Evolutionary conservation across 2,888 invertebrate species (phyloP).

Genomic region (Sminthurinus aureus): DNA sequence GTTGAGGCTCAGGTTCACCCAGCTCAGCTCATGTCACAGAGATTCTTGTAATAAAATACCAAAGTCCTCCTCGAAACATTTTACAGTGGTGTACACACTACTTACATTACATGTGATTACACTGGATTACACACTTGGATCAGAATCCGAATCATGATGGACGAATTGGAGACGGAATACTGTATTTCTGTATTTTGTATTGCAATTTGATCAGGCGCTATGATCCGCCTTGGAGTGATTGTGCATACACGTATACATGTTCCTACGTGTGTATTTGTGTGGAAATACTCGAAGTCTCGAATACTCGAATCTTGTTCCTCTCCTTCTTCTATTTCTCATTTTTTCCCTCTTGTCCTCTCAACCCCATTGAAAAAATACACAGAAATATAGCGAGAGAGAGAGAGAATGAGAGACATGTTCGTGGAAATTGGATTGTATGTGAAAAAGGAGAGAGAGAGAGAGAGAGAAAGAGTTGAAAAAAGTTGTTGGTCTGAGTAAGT

Average conservation of each 20-base stretch:
- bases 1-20: too few species aligned
- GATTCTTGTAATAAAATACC: not conserved
- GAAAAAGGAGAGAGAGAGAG: conserved; percentile 18
- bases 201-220: conserved; percentile 8
- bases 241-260: not conserved
- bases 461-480: not conserved
- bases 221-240: not conserved
- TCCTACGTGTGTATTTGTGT: not conserved
- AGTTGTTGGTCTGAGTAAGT: too few species aligned
- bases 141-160: too few species aligned
- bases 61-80: not conserved
- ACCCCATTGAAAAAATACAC: too few species aligned
- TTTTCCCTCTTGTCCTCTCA: too few species aligned
- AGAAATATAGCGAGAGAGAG: not conserved
- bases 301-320: not conserved
- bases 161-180: not conserved
- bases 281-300: not conserved
- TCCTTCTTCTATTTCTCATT: too few species aligned
- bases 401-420: not conserved
- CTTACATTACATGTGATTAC: too few species aligned
- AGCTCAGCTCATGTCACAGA: too few species aligned
- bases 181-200: too few species aligned
- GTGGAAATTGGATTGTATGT: not conserved
- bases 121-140: too few species aligned
- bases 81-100: not conserved